Conservation (phyloP, 2,797 vertebrate species). For the Pseudochirops cupreus region DNA sequence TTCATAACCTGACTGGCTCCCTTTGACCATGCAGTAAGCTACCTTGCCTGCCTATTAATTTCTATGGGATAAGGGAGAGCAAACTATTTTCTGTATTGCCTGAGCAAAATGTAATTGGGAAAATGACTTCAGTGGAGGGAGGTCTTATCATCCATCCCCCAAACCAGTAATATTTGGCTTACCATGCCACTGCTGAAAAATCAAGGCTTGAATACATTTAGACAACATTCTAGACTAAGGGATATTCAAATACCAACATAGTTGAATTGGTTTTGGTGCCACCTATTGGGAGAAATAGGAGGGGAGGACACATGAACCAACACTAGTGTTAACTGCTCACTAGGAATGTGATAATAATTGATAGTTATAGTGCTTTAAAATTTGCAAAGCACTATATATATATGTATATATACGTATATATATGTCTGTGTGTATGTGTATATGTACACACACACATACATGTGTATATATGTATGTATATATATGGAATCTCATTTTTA, state of each 20-base stretch:
- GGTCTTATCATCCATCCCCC: neutral
- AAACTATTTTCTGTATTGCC: constrained; percentile 5
- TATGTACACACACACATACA: too few relatives aligned
- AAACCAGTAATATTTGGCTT: constrained; percentile 15
- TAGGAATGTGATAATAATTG: neutral
- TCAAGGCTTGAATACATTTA: constrained; percentile 10
- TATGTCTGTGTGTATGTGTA: too few relatives aligned
- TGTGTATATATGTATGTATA: too few relatives aligned
- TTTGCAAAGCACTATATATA: neutral
- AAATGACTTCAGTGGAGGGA: constrained; percentile 8
- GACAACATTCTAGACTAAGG: neutral
- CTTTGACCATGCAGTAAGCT: neutral
- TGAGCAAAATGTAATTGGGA: constrained; percentile 42
- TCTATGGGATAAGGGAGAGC: neutral
- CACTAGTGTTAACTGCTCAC: neutral
- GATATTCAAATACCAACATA: neutral
- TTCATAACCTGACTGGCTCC: neutral
- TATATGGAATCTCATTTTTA: too few relatives aligned
- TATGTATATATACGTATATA: too few relatives aligned
- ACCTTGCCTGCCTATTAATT: neutral
- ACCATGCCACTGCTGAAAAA: neutral
- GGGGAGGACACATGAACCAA: neutral
- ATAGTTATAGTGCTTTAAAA: neutral
- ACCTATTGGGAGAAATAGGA: neutral
- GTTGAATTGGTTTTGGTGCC: neutral